Percentiles rank a stretch among this genome's conserved stretches.
These are phyloP conservation scores for Loriculus beryllinus DNA, from an alignment of 2,797 vertebrate species.

Conservation along the genomic window DNA sequence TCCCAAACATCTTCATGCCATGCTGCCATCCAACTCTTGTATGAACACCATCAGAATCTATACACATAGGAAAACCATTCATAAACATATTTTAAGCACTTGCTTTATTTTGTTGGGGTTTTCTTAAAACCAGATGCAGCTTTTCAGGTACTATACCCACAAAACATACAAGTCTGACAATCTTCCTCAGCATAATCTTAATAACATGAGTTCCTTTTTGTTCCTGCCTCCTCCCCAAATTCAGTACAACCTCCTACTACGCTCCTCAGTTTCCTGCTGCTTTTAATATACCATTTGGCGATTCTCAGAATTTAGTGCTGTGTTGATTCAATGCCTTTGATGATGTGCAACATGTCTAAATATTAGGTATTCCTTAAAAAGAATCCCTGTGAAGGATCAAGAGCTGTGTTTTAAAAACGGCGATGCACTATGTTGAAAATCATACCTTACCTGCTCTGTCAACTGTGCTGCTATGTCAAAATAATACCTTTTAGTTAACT, in stretches of 20 bases:
- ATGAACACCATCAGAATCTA: background rate
- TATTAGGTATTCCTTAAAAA: background rate
- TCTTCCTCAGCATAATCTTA: background rate
- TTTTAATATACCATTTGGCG: background rate
- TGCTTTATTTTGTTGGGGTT: background rate
- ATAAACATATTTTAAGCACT: background rate
- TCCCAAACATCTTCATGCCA: background rate
- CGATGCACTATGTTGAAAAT: background rate
- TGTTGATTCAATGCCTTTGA: background rate
- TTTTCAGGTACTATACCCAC: background rate
- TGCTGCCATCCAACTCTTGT: no score
- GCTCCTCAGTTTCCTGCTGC: background rate
- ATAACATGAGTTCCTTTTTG: fast-evolving
- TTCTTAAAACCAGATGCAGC: background rate
- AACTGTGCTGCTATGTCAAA: slow-evolving; percentile 2
- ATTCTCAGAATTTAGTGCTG: background rate
- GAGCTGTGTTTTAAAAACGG: background rate
- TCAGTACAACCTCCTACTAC: background rate
- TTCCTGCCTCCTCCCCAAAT: background rate
- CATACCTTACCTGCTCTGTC: background rate
- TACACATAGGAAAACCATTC: background rate
- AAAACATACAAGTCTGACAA: background rate
- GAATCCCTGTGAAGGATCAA: background rate
- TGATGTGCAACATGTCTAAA: background rate
- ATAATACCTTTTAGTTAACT: slow-evolving; percentile 14